Evolutionary conservation across 1,140 invertebrate genomes (phyloP).

Genomic region (Drosophila auraria): DNA sequence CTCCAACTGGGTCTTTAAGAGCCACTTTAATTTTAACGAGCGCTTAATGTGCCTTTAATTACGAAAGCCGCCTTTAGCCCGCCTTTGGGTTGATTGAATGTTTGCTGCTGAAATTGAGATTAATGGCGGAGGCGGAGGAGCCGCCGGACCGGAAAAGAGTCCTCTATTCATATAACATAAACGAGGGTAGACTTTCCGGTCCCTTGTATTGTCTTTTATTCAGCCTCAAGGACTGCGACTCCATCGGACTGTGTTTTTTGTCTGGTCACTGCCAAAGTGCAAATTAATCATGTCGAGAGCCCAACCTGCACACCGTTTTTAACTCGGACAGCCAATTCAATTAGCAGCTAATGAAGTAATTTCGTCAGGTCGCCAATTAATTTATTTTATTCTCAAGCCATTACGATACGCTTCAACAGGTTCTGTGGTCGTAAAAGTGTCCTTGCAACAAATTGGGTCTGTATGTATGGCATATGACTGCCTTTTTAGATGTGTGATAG

Average conservation of each 20-base stretch:
- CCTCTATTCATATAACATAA: constrained; percentile 65
- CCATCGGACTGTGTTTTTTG: constrained; percentile 15
- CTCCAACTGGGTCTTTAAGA: constrained; percentile 27
- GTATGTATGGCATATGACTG: constrained; percentile 29
- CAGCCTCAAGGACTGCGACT: background rate
- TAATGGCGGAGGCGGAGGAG: constrained; percentile 44
- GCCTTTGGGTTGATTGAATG: constrained; percentile 69
- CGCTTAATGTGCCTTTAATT: constrained; percentile 78
- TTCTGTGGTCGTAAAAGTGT: constrained; percentile 57
- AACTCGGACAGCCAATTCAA: constrained; percentile 50
- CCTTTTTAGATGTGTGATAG: constrained; percentile 45
- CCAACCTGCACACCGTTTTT: constrained; percentile 9
- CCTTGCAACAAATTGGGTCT: constrained; percentile 42
- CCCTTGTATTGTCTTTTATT: constrained; percentile 18
- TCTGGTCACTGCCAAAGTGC: constrained; percentile 32
- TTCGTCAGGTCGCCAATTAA: constrained; percentile 46
- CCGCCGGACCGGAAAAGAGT: constrained; percentile 22
- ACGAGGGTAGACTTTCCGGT: constrained; percentile 43
- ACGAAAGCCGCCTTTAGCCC: constrained; percentile 31
- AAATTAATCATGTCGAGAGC: constrained; percentile 43
- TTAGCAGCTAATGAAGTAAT: constrained; percentile 71
- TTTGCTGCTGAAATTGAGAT: constrained; percentile 73
- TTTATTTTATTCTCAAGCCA: constrained; percentile 48
- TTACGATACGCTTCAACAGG: constrained; percentile 59
- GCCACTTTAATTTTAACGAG: constrained; percentile 79